Base-by-base conservation (phyloP, 2,888 invertebrate genomes). In the Eudasyphora cyanicolor region DNA sequence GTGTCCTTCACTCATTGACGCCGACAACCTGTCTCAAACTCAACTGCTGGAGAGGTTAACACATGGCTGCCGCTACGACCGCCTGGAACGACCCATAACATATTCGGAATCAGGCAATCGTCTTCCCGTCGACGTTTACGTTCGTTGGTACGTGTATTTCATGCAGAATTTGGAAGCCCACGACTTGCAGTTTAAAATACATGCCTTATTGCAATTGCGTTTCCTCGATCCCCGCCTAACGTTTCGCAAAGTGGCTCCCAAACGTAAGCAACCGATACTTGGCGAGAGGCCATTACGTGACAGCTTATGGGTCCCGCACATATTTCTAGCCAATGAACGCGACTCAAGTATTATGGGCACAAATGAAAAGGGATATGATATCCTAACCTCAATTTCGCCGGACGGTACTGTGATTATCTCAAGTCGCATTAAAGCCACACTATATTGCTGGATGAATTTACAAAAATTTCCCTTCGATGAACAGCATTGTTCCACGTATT, bases 401-500 rank as follows among this genome's bases (percentile, higher is more conserved):
- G 94, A 95, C 82, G 97, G 97, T 14, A 95, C 95, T 87, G 96
- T 97, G 0, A 93, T 96, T 5, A 95, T 96, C 88, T 96, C 96
- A 64, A 94, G 95, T 27, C 92, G 97, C 87, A 94, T 97, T 92
- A 96, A 96, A 89, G 95, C 96, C 0, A 96, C 95, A 1, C 93
- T 97, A 0, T 96, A 96, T 87, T 97, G 97, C 88, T 96, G 96
- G 94, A 96, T 97, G 94, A 95, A 97, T 88, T 92, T 97, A 84
- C 95, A 96, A 90, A 97, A 97, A 90, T 97, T 97, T 89, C 97
- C 97, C 0, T 97, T 97, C 88, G 97, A 97, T 89, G 95, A 95
- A 77, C 97, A 97, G 91, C 94, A 94, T 29, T 97, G 97, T 89
- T 95, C 96, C 21, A 94, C 97, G 88, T 94, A 95, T 83, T 94